phyloP scores from a whole-genome alignment of 2,888 invertebrate species.

The Diarsia dahlii region DNA sequence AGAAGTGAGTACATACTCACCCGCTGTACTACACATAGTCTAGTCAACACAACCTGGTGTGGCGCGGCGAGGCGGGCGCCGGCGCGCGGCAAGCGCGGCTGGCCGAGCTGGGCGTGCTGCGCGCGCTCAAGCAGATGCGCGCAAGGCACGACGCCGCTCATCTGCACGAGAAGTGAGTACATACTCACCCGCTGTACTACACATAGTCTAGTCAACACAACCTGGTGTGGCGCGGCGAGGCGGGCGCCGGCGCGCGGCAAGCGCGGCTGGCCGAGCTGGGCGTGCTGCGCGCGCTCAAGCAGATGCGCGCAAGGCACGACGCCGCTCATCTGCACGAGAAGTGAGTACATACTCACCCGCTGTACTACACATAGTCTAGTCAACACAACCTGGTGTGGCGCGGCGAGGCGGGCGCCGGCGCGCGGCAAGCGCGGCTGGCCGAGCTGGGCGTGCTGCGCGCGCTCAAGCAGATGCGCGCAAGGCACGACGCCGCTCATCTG shows the following conservation, averaged over 20 bases:
- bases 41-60: conserved; percentile 92
- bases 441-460: conserved; percentile 96
- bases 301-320: conserved; percentile 90
- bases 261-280: conserved; percentile 95
- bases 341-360: conserved; percentile 15
- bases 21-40: background rate
- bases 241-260: conserved; percentile 94
- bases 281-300: conserved; percentile 94
- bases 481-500: conserved; percentile 86
- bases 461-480: conserved; percentile 93
- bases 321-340: conserved; percentile 81
- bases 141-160: conserved; percentile 85
- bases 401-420: conserved; percentile 68
- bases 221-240: conserved; percentile 93
- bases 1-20: conserved; percentile 25
- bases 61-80: conserved; percentile 92
- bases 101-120: conserved; percentile 95
- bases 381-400: too few species aligned
- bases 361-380: background rate
- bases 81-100: conserved; percentile 94
- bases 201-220: conserved; percentile 82
- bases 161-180: conserved; percentile 75
- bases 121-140: conserved; percentile 93
- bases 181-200: background rate
- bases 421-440: conserved; percentile 94